Evolutionary conservation across 2,113 vertebrate genomes (phyloP), one percentile per base, ranked within the genome.

Genomic region (Sinocyclocheilus grahami): DNA sequence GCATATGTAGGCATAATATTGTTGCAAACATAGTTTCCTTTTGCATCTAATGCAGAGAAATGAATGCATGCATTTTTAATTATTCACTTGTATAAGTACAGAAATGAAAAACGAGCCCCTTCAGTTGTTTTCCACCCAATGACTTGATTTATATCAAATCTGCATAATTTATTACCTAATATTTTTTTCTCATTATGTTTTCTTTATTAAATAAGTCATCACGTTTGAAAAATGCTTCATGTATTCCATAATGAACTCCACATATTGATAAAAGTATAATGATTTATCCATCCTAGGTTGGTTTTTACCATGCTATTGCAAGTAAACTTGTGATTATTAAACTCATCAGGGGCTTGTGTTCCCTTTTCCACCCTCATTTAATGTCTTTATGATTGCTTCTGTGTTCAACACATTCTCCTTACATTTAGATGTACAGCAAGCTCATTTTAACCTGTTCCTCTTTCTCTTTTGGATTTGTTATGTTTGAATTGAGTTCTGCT

Each of bases 401-500:
- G 7, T 24, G 37, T 24, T 5, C 10, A 48, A 6, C 20, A 13
- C 37, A 75, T 46, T 75, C 10, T 46, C 22, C 20, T 46, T 48
- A 0, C 10, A 12, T 42, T 72, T 22, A n/a, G 10, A 72, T 42
- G 18, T 72, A 11, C 9, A 12, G 16, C 18, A 37, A 37, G 67
- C 3, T 37, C 8, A 72, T 62, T 82, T 74, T 11, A 55, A 30
- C 24, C 42, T 8, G 2, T 48, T 83, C 30, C 30, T 37, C 18
- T 58, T 27, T 55, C 55, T 60, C 18, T 9, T 62, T 80, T 78
- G 24, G 20, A 9, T 33, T 76, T 39, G 72, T 39, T 80, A 18
- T 37, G 46, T 71, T 69, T 18, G 39, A 63, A 79, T 37, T 16
- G 48, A 46, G 63, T 63, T 16, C 22, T 87, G 51, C 77, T 60